Evolutionary conservation across 2,797 vertebrate genomes (phyloP).

Genomic region (Cirrhinus molitorella): DNA sequence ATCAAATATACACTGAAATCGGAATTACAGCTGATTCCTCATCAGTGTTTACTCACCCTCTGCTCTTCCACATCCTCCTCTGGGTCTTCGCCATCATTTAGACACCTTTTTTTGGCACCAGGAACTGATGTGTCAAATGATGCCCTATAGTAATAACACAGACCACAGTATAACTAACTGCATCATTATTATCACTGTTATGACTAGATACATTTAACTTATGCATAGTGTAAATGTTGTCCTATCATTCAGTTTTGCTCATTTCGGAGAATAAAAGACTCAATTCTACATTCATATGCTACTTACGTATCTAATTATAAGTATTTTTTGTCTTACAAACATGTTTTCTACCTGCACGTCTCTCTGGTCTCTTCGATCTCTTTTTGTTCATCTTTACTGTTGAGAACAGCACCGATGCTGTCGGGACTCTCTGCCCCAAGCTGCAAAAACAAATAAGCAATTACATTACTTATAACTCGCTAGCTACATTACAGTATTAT

Average conservation of each 20-base stretch:
- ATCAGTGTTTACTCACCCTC: conserved; percentile 79
- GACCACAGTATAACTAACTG: background rate
- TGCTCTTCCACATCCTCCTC: conserved; percentile 95
- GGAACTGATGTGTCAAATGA: conserved; percentile 87
- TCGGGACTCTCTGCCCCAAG: conserved; percentile 95
- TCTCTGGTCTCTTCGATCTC: conserved; percentile 95
- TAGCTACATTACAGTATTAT: too few species aligned
- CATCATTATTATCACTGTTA: too few species aligned
- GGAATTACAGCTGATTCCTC: background rate
- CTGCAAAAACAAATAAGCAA: conserved; percentile 68
- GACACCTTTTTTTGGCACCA: conserved; percentile 85
- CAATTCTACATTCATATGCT: background rate
- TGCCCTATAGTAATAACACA: conserved; percentile 76
- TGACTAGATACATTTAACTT: background rate
- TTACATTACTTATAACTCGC: background rate
- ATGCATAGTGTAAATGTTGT: background rate
- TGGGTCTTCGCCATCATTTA: conserved; percentile 88
- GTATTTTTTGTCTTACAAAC: background rate
- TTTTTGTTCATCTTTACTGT: conserved; percentile 95
- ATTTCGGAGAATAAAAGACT: background rate
- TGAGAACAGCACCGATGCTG: conserved; percentile 93
- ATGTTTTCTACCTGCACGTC: conserved; percentile 83
- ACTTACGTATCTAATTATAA: background rate
- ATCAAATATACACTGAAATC: background rate
- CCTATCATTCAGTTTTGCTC: background rate